Percentiles rank a stretch among this genome's conserved stretches.
Evolutionary conservation across 2,113 vertebrate species (phyloP).

Genomic region (Zingel zingel): DNA sequence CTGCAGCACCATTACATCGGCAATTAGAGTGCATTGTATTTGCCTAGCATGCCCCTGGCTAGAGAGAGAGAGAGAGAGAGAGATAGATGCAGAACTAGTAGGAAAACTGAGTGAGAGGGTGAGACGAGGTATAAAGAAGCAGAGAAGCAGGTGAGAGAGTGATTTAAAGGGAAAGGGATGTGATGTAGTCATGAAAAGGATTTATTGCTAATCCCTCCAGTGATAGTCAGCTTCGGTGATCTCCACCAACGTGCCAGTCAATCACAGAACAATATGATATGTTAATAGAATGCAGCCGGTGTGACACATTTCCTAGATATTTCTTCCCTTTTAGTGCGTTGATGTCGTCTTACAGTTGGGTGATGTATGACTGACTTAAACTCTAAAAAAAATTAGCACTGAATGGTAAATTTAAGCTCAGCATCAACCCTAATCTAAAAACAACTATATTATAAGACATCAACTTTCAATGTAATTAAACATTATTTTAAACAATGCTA

Average conservation of each 20-base stretch:
- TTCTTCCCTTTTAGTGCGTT: slow-evolving; percentile 9
- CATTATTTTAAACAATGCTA: background rate
- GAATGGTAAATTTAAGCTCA: background rate
- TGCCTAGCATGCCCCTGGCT: slow-evolving; percentile 41
- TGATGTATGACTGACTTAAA: slow-evolving; percentile 59
- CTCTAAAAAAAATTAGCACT: slow-evolving; percentile 21
- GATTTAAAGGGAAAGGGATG: slow-evolving; percentile 44
- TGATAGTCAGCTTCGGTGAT: slow-evolving; percentile 59
- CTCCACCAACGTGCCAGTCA: slow-evolving; percentile 40
- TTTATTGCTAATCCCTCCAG: slow-evolving; percentile 58
- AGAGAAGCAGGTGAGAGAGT: slow-evolving; percentile 50
- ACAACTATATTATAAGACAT: background rate
- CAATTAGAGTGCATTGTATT: slow-evolving; percentile 65
- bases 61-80: slow-evolving; percentile 8
- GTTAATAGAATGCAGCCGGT: slow-evolving; percentile 28
- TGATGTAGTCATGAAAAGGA: slow-evolving; percentile 58
- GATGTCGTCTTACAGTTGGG: slow-evolving; percentile 32
- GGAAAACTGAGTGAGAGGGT: no score
- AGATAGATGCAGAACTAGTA: background rate
- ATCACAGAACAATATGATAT: slow-evolving; percentile 53
- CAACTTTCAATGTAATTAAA: background rate
- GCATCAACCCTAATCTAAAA: background rate
- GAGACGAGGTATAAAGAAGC: background rate
- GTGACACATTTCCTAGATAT: slow-evolving; percentile 30
- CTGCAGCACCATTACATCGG: slow-evolving; percentile 60